Evolutionary conservation across 37 sponge, comb jelly and placozoan genomes (phyloP).

Genomic region (Tethya wilhelma): DNA sequence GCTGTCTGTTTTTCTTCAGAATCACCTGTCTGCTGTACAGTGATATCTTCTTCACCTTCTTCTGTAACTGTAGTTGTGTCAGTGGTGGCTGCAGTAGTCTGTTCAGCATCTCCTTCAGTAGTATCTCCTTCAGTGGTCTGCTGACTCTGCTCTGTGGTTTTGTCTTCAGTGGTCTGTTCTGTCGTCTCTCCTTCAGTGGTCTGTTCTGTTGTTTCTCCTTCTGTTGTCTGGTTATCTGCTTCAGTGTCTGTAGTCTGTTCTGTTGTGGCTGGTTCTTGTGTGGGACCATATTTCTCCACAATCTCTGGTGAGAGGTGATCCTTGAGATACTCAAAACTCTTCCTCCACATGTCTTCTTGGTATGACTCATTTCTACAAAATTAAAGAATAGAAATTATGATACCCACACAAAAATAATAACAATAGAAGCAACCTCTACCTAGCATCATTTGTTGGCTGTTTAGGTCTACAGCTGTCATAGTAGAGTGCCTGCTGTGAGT

Average conservation of each 20-base stretch:
- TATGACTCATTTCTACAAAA: slow-evolving; percentile 43
- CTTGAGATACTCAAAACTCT: slow-evolving; percentile 42
- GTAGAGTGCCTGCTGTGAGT: slow-evolving; percentile 57
- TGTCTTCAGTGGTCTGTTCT: neutral
- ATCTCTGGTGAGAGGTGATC: slow-evolving; percentile 55
- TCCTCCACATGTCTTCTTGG: slow-evolving; percentile 73
- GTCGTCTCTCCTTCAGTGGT: neutral
- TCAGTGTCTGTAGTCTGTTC: neutral
- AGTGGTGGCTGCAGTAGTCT: neutral
- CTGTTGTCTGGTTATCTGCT: neutral
- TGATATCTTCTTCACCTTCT: neutral
- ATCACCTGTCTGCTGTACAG: too few relatives aligned
- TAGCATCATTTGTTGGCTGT: slow-evolving; percentile 14
- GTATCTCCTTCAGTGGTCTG: neutral
- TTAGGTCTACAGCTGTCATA: slow-evolving; percentile 52
- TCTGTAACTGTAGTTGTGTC: neutral
- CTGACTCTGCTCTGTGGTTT: neutral
- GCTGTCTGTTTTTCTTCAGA: too few relatives aligned
- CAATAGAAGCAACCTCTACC: slow-evolving; percentile 1
- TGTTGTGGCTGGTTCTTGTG: neutral
- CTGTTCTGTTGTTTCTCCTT: neutral
- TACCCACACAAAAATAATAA: neutral
- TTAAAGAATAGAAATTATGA: neutral
- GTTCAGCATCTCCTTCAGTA: neutral
- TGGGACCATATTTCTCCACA: slow-evolving; percentile 50